These are phyloP conservation scores for Aphelenchoides fujianensis DNA, from an alignment of 1,140 invertebrate genomes.

Conservation along the genomic window DNA sequence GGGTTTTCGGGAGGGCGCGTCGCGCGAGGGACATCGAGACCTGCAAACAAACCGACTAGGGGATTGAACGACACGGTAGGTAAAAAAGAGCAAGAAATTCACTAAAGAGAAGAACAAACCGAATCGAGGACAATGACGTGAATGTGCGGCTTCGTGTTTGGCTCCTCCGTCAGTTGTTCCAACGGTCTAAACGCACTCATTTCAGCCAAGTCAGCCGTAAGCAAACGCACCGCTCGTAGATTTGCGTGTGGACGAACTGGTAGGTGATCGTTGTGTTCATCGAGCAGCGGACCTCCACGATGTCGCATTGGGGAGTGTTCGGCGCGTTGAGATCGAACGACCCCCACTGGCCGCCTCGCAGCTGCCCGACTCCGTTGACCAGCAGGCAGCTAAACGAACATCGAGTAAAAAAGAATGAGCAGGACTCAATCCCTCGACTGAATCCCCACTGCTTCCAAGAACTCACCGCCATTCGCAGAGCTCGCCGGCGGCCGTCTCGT, in stretches of 20 bases:
- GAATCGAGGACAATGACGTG: conserved; percentile 16
- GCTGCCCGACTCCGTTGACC: no score
- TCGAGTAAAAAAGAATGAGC: no score
- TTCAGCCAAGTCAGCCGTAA: no score
- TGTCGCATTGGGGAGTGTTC: conserved; percentile 8
- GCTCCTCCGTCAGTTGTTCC: not conserved
- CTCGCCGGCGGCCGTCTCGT: not conserved
- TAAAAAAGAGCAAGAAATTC: no score
- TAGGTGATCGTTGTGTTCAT: not conserved
- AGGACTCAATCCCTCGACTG: no score
- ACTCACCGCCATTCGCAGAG: conserved; percentile 3
- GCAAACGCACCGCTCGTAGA: not conserved
- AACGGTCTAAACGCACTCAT: not conserved
- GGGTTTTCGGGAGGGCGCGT: conserved; percentile 9
- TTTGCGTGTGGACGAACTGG: conserved; percentile 9
- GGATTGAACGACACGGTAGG: not conserved
- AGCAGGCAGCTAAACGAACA: no score
- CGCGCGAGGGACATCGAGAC: not conserved
- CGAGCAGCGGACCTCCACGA: conserved; percentile 8
- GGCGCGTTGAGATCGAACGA: no score
- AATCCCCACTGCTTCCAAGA: not conserved
- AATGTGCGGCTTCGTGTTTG: conserved; percentile 5
- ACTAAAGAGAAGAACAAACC: not conserved
- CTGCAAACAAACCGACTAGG: not conserved
- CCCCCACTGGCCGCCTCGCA: no score